phyloP scores from a whole-genome alignment of 1,140 invertebrate genomes.

The Paralvinella palmiformis region DNA sequence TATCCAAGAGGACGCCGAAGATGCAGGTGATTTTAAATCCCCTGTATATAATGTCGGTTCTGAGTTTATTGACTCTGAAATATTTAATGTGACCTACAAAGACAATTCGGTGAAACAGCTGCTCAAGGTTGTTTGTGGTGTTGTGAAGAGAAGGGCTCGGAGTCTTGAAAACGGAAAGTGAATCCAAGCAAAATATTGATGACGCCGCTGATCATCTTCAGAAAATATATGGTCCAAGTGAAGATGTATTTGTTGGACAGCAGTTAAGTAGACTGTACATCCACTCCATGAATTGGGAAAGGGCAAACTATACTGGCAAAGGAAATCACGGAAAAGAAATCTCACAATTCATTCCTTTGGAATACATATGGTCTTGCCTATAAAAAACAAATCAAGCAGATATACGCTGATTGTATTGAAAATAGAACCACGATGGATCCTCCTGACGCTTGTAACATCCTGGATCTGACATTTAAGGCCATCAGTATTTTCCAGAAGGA shows the following conservation, averaged over 20 bases:
- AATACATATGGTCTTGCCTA: slow-evolving; percentile 29
- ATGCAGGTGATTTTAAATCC: slow-evolving; percentile 2
- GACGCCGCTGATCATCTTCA: slow-evolving; percentile 21
- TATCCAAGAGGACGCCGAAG: slow-evolving; percentile 21
- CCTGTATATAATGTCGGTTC: slow-evolving; percentile 18
- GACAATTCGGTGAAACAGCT: slow-evolving; percentile 14
- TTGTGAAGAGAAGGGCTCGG: slow-evolving; percentile 22
- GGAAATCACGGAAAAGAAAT: slow-evolving; percentile 17
- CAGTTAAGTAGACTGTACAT: slow-evolving; percentile 28
- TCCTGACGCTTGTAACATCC: slow-evolving; percentile 15
- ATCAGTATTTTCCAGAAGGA: slow-evolving; percentile 24
- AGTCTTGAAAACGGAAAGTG: slow-evolving; percentile 9
- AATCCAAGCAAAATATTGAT: slow-evolving; percentile 21
- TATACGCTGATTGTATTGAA: background rate
- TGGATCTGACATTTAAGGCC: slow-evolving; percentile 11
- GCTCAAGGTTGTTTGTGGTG: slow-evolving; percentile 22
- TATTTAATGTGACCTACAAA: slow-evolving; percentile 14
- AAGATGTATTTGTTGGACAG: slow-evolving; percentile 28
- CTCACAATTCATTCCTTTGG: slow-evolving; percentile 26
- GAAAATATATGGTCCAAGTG: slow-evolving; percentile 17
- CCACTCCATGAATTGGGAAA: slow-evolving; percentile 23
- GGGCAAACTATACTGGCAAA: slow-evolving; percentile 24
- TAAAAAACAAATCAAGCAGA: slow-evolving; percentile 20
- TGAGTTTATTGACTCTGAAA: slow-evolving; percentile 15
- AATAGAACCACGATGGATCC: slow-evolving; percentile 8